phyloP scores from a whole-genome alignment of 2,113 vertebrate genomes.

The Desmodus rotundus region DNA sequence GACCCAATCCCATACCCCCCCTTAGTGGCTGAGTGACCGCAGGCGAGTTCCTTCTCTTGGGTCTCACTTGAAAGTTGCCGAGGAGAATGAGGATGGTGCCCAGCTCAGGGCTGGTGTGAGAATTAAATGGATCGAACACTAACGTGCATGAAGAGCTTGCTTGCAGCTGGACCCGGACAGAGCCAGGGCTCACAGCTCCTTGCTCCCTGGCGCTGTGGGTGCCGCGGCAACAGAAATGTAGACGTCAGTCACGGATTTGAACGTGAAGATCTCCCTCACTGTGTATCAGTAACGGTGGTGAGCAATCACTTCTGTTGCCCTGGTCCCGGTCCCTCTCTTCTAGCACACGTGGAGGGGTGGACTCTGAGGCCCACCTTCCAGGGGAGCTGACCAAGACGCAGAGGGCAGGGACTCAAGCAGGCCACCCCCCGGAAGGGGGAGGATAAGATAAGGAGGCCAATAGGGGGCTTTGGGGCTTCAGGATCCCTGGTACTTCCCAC shows the following conservation, averaged over 20 bases:
- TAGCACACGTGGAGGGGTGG: neutral
- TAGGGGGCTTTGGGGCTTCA: neutral
- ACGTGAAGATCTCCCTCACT: accelerated
- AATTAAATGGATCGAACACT: neutral
- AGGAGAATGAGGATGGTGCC: neutral
- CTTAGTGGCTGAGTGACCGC: neutral
- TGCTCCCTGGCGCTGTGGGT: neutral
- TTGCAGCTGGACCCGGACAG: neutral
- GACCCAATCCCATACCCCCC: too few relatives aligned
- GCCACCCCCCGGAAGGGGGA: accelerated
- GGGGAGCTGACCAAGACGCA: neutral
- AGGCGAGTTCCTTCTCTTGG: neutral
- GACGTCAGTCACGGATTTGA: neutral
- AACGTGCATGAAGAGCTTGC: neutral
- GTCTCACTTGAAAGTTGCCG: accelerated
- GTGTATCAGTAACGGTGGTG: accelerated
- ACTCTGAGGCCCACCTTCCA: neutral
- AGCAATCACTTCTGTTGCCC: accelerated
- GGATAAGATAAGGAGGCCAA: too few relatives aligned
- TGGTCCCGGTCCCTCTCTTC: neutral
- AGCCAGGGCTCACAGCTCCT: neutral
- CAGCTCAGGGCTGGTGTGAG: neutral
- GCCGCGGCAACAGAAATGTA: neutral
- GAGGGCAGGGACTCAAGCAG: too few relatives aligned
- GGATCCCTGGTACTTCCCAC: neutral